Base-by-base conservation (phyloP, 2,113 vertebrate genomes). In the Passer domesticus region DNA sequence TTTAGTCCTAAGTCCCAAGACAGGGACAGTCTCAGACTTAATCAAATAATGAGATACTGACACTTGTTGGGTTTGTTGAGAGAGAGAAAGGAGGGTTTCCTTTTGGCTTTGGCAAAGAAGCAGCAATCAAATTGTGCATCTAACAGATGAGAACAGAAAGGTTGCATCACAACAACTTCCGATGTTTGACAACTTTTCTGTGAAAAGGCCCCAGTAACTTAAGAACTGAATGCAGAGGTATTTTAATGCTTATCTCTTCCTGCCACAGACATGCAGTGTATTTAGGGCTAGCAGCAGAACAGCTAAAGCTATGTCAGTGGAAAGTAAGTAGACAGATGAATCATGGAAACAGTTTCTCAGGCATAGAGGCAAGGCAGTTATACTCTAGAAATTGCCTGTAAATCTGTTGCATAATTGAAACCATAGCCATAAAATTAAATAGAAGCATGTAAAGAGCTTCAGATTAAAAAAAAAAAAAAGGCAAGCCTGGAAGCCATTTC, bases 171-270 rank as follows among this genome's bases (percentile, higher is more conserved):
- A 87, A 64, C 87, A 92, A 72, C 91, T 95, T 97, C 96, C 86
- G 76, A 90, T 58, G 73, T 55, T 86, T 58, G 74, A 86, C 74
- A 83, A n/a, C 35, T 89, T 96, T 96, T 94, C 91, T 94, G 68
- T 95, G 94, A 94, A 94, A 96, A 93, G 72, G 77, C 80, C 82
- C 60, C 68, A 37, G 87, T 50, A 53, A 44, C 53, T 79, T n/a
- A 88, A 79, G 83, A 92, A 85, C 44, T 52, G 60, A 92, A 85
- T 73, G 72, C 64, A 94, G 92, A 89, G 46, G 35, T 87, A 92
- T 91, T 91, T 87, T 64, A 89, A 31, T 76, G 82, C 93, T 97
- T 96, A 96, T 95, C 96, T 96, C 90, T 96, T 97, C 94, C 95
- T 96, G 90, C 81, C 89, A 35, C 92, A 91, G 91, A 63, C 39